Evolutionary conservation across 2,113 vertebrate genomes (phyloP), one percentile per base, ranked within the genome.

Genomic region (Platichthys stellatus): DNA sequence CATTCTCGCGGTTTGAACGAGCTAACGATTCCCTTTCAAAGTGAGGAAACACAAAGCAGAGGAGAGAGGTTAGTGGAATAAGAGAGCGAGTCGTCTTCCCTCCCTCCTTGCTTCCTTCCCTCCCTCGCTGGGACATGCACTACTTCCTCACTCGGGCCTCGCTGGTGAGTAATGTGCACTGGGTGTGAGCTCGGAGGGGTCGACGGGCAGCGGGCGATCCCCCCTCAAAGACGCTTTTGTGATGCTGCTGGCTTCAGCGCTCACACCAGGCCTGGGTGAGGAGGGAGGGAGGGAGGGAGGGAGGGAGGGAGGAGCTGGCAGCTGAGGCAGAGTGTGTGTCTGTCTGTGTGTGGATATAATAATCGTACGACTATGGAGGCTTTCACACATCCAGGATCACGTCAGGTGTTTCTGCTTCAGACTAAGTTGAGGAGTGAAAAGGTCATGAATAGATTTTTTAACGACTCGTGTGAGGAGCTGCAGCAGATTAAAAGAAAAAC

Each of bases 141-240:
- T 61, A 1, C 63, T 61, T 66, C 80, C 77, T 12, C 75, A 45
- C 69, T 31, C 0, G 75, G 78, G 81, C 76, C 69, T 63, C 28
- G 51, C 43, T 83, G 68, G 73, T 88, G 86, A 84, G 69, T 84
- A 73, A 82, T 87, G 73, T 78, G 77, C 14, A 63, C 28, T 80
- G 81, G 73, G 80, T 87, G 84, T 87, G 84, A 86, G 82, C 90
- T 85, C 86, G 66, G 70, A 82, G 84, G 84, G 78, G 81, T 91
- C 83, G 78, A 58, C 45, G 68, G 78, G 72, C 86, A 74, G 81
- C 74, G 24, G 70, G 80, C 72, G 62, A 40, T 21, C 81, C 69
- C 80, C 68, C 82, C 86, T 91, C 82, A 93, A 92, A 89, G 90
- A 66, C 68, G 82, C 88, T 89, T 92, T 91, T 94, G 91, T 92